Base-by-base conservation (phyloP, 2,797 vertebrate genomes). In the Fratercula arctica region DNA sequence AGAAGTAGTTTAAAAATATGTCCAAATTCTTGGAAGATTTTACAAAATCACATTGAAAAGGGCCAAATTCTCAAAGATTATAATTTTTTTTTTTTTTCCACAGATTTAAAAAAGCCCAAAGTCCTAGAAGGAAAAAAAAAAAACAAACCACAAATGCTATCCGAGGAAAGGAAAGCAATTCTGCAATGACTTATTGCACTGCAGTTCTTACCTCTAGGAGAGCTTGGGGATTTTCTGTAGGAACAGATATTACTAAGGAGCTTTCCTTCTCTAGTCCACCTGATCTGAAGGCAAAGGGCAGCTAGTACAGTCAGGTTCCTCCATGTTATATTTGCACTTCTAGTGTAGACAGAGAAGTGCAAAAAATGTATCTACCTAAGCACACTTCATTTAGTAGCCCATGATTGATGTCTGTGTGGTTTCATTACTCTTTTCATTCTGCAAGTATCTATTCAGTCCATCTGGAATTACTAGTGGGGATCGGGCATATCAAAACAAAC, bases 171-270 rank as follows among this genome's bases (percentile, higher is more conserved):
- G n/a, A 66, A 85, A 56, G 2, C 6, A 72, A 19, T 68, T 88
- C 23, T 84, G 10, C 17, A 60, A 37, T 0, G 0, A 68, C 37
- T 68, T 11, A 37, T 21, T 2, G 1, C 5, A 13, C 13, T 33
- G 25, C 8, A 56, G 4, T 16, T 53, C 41, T 64, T 79, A 6
- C 16, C 23, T 48, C 6, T 26, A 75, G 29, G 29, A 69, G 11
- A 75, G 15, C 16, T 14, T 61, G 17, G 5, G 21, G 6, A 51
- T 48, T 72, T 63, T 81, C 29, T 60, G 10, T 45, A 48, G 16
- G 8, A 76, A 16, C 10, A 53, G 21, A 4, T 84, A 37, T 53
- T 26, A 78, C 15, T 67, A 35, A 46, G 9, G 14, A n/a, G 11
- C 2, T 79, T 86, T 73, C 11, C 7, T 80, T 61, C 63, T 70